Evolutionary conservation across 2,113 vertebrate species (phyloP).

Genomic region (Rafetus swinhoei): DNA sequence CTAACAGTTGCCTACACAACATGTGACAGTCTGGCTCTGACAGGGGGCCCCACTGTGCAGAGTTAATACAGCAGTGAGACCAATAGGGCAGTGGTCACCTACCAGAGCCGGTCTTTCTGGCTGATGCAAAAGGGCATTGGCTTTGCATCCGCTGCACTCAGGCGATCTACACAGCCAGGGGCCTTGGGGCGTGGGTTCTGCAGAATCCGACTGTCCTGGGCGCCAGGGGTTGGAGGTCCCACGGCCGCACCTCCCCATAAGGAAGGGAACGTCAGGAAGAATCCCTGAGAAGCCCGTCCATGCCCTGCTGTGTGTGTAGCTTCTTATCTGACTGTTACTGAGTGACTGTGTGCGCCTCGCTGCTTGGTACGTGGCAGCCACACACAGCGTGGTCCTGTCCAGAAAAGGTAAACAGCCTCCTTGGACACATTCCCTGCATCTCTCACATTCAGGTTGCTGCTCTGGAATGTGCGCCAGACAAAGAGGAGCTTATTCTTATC

Average conservation of each 20-base stretch:
- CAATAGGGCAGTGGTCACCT: not conserved
- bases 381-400: not conserved
- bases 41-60: not conserved
- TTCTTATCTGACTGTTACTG: not conserved
- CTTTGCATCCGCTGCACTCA: not conserved
- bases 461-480: conserved; percentile 17
- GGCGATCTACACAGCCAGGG: not conserved
- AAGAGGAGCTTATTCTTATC: conserved; percentile 26
- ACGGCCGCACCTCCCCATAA: not conserved
- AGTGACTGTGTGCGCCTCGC: not conserved
- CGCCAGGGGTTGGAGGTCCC: not conserved
- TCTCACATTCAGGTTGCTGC: conserved; percentile 18
- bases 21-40: not conserved
- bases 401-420: conserved; percentile 3
- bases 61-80: not conserved
- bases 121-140: fast-evolving
- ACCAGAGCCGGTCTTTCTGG: not conserved
- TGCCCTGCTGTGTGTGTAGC: not conserved
- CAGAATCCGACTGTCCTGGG: not conserved
- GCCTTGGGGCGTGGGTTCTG: fast-evolving
- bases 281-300: not conserved
- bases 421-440: conserved; percentile 5
- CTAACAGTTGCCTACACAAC: not conserved
- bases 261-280: not conserved
- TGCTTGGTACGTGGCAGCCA: not conserved